These are phyloP conservation scores for Myrmecophaga tridactyla DNA, from an alignment of 2,113 vertebrate genomes.

Conservation along the genomic window DNA sequence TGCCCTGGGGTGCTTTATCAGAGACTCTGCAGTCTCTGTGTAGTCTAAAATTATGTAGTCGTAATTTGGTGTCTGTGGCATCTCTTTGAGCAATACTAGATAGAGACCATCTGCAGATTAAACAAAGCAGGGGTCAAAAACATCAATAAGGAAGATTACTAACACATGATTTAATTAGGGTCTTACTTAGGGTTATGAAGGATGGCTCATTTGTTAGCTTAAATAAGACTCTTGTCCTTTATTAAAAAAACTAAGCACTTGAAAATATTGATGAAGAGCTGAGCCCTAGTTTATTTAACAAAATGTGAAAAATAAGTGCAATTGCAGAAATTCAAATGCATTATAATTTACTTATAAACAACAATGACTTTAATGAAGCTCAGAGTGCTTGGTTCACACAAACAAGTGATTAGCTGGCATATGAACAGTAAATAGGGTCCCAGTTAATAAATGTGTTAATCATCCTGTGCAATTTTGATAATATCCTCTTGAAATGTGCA, in stretches of 20 bases:
- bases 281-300: background rate
- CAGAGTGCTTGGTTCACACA: background rate
- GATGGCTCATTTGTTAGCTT: background rate
- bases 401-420: background rate
- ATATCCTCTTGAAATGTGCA: background rate
- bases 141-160: background rate
- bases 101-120: background rate
- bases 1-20: background rate
- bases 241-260: background rate
- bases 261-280: background rate
- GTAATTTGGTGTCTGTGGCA: background rate
- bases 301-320: conserved; percentile 20
- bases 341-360: background rate
- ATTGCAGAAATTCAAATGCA: background rate
- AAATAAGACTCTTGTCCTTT: background rate
- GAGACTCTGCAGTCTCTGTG: background rate
- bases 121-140: background rate
- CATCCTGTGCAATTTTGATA: background rate
- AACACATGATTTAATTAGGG: background rate
- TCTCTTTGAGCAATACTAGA: background rate
- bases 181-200: background rate
- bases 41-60: background rate
- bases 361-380: background rate
- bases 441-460: background rate
- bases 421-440: background rate